These are phyloP conservation scores for Helicoverpa assulta DNA, from an alignment of 2,888 invertebrate genomes.

Conservation along the genomic window DNA sequence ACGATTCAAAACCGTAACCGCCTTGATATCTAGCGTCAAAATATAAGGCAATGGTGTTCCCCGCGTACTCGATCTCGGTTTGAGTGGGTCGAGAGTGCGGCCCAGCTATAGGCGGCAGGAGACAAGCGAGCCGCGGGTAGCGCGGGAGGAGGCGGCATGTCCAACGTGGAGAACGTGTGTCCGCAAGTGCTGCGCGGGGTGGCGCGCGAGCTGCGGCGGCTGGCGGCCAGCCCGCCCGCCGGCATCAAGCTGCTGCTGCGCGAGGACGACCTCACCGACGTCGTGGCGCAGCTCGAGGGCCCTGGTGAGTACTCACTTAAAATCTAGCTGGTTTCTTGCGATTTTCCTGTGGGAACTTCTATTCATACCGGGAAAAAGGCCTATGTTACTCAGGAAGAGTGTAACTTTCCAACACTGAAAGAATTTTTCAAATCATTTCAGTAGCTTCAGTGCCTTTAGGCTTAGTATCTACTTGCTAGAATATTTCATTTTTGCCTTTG, in stretches of 20 bases:
- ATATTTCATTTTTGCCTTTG: no score
- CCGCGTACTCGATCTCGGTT: conserved; percentile 4
- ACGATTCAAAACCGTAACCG: conserved; percentile 6
- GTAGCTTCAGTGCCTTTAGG: no score
- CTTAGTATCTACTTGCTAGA: no score
- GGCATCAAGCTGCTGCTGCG: conserved; percentile 97
- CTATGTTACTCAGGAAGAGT: no score
- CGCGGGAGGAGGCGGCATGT: conserved; percentile 86
- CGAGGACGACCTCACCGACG: conserved; percentile 98
- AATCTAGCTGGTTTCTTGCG: no score
- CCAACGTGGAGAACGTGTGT: conserved; percentile 98
- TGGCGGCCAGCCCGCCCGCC: conserved; percentile 96
- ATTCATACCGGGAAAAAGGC: no score
- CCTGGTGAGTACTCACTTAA: conserved; percentile 85
- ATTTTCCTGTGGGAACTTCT: no score
- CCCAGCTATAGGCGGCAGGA: conserved; percentile 8
- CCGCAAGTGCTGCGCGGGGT: conserved; percentile 98
- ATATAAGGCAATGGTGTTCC: conserved; percentile 22
- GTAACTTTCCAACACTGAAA: no score
- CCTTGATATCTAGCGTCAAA: background rate
- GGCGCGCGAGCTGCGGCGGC: conserved; percentile 96
- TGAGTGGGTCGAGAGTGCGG: conserved; percentile 17
- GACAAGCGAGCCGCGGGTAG: conserved; percentile 15
- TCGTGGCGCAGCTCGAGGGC: conserved; percentile 97
- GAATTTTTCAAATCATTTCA: no score